A percentile compares a stretch with the other conserved stretches of the same genome.
phyloP scores from a whole-genome alignment of 2,113 vertebrate genomes.

The Macrotis lagotis region DNA sequence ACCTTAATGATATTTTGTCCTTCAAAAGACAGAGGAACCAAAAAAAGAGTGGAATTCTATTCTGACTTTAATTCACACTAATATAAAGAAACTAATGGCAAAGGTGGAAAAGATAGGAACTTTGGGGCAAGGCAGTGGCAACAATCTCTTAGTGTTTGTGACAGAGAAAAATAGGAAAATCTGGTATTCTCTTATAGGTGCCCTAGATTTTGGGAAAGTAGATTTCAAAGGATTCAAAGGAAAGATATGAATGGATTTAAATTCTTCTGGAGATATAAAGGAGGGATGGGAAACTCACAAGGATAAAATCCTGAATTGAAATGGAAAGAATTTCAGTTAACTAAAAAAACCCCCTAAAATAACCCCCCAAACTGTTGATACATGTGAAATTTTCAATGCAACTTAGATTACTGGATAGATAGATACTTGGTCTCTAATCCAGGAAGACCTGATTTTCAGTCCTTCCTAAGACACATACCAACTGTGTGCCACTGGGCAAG shows the following conservation, averaged over 20 bases:
- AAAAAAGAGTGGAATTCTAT: neutral
- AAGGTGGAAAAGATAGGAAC: neutral
- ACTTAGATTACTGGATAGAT: neutral
- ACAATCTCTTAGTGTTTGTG: neutral
- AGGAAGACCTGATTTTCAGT: neutral
- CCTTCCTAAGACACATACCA: neutral
- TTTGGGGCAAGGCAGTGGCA: neutral
- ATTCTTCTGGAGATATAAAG: neutral
- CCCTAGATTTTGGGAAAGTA: neutral
- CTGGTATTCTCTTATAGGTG: neutral
- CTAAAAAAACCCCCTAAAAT: too few species aligned
- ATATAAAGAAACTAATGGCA: neutral
- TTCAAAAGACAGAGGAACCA: neutral
- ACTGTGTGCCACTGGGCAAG: neutral
- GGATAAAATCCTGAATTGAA: neutral
- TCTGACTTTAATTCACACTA: neutral
- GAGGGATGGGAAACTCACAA: neutral
- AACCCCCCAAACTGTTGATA: neutral
- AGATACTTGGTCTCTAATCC: neutral
- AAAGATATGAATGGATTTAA: neutral
- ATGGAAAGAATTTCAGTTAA: neutral
- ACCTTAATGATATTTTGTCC: neutral
- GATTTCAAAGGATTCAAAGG: neutral
- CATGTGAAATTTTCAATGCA: neutral
- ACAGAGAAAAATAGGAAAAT: neutral